Conservation (phyloP, 53 echinoderm and acorn worm genomes). For the Arbacia lixula region DNA sequence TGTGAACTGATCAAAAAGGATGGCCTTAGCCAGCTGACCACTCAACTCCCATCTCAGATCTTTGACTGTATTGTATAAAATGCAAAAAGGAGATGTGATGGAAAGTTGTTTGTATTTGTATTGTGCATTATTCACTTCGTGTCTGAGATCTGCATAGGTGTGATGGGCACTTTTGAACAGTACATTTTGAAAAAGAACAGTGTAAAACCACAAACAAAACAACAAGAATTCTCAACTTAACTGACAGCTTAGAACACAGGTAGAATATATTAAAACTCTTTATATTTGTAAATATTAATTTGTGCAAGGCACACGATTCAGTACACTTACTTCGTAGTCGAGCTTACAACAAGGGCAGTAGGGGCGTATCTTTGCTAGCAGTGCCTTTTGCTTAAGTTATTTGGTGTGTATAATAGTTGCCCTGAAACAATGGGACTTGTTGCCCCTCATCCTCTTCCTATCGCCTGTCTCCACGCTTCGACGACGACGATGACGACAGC, state of each 20-base stretch:
- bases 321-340: conserved; percentile 11
- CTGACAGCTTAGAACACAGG: neutral
- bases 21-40: no score
- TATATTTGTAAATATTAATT: conserved; percentile 33
- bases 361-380: conserved; percentile 25
- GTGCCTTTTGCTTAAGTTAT: conserved; percentile 45
- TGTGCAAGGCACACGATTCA: conserved; percentile 15
- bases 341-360: conserved; percentile 5
- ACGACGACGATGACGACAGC: no score
- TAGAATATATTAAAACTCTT: neutral
- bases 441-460: no score
- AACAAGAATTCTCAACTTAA: neutral
- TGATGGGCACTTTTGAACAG: conserved; percentile 4
- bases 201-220: no score
- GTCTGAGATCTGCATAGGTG: neutral
- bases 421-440: no score
- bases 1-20: no score
- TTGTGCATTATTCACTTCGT: conserved; percentile 7
- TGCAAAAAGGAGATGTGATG: no score
- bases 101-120: conserved; percentile 24
- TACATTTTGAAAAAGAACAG: neutral
- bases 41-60: no score
- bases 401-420: neutral
- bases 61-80: no score
- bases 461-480: no score